Evolutionary conservation across 2,888 invertebrate genomes (phyloP).

Genomic region (Caenorhabditis wallacei): DNA sequence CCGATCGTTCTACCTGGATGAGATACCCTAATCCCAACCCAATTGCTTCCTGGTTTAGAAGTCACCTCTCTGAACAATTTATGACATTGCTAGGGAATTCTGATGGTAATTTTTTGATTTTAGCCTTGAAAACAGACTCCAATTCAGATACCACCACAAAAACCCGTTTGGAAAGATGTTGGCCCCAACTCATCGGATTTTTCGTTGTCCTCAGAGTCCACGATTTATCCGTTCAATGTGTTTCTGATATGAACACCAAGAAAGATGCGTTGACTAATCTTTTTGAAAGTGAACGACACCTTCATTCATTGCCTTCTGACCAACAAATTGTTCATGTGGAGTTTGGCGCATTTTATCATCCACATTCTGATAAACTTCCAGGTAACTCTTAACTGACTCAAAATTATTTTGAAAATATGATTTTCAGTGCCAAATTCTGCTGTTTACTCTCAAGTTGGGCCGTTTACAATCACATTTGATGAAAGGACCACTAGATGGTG

Average conservation of each 20-base stretch:
- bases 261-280: slow-evolving; percentile 89
- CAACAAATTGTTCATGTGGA: slow-evolving; percentile 95
- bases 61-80: slow-evolving; percentile 56
- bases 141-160: slow-evolving; percentile 80
- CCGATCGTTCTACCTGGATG: slow-evolving; percentile 77
- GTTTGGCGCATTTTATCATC: slow-evolving; percentile 94
- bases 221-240: slow-evolving; percentile 88
- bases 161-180: slow-evolving; percentile 74
- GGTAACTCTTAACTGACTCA: slow-evolving; percentile 12
- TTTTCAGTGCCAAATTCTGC: slow-evolving; percentile 94
- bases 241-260: slow-evolving; percentile 88
- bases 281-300: slow-evolving; percentile 85
- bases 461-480: slow-evolving; percentile 92
- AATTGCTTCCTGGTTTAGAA: slow-evolving; percentile 72
- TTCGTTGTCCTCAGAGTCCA: slow-evolving; percentile 78
- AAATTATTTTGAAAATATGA: not conserved
- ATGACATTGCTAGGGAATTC: not conserved
- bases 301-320: slow-evolving; percentile 89
- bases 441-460: slow-evolving; percentile 93
- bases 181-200: slow-evolving; percentile 79
- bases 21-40: slow-evolving; percentile 76
- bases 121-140: no score
- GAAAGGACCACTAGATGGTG: slow-evolving; percentile 93
- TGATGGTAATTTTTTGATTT: slow-evolving; percentile 21
- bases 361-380: slow-evolving; percentile 86